phyloP scores from a whole-genome alignment of 2,888 invertebrate species.

The Apodemia hepburni region DNA sequence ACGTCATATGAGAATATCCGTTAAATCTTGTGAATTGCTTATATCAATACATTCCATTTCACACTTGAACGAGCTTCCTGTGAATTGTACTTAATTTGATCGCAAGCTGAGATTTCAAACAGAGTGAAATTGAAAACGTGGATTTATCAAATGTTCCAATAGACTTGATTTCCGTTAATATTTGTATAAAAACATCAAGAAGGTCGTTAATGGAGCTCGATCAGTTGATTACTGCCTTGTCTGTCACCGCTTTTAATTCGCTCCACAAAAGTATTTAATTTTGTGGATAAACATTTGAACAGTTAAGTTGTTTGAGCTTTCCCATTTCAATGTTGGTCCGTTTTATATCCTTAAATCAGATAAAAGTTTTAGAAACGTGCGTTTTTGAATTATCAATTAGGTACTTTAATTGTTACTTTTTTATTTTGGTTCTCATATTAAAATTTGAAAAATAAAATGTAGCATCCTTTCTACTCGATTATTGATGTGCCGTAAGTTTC shows the following conservation, averaged over 20 bases:
- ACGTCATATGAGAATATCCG: slow-evolving; percentile 16
- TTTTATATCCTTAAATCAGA: neutral
- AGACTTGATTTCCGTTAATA: slow-evolving; percentile 27
- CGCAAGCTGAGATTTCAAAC: slow-evolving; percentile 36
- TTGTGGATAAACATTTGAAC: slow-evolving; percentile 13
- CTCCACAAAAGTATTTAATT: slow-evolving; percentile 15
- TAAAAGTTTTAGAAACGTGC: too few species aligned
- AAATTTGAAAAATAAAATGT: too few species aligned
- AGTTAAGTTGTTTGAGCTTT: neutral
- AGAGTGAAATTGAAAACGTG: slow-evolving; percentile 39
- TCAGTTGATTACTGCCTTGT: slow-evolving; percentile 5
- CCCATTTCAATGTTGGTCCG: slow-evolving; percentile 7
- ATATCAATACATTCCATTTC: slow-evolving; percentile 33
- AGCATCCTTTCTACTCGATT: too few species aligned
- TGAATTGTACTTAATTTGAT: slow-evolving; percentile 40
- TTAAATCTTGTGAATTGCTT: slow-evolving; percentile 21
- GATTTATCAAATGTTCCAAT: slow-evolving; percentile 34
- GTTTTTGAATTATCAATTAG: too few species aligned
- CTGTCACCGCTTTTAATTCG: slow-evolving; percentile 5
- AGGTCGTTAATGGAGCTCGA: slow-evolving; percentile 2
- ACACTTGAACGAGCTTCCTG: slow-evolving; percentile 33
- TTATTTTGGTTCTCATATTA: too few species aligned
- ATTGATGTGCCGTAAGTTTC: too few species aligned
- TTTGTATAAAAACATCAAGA: slow-evolving; percentile 5
- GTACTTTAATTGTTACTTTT: too few species aligned